Evolutionary conservation across 2,113 vertebrate genomes (phyloP), one percentile per base, ranked within the genome.

Genomic region (Thryonomys swinderianus): DNA sequence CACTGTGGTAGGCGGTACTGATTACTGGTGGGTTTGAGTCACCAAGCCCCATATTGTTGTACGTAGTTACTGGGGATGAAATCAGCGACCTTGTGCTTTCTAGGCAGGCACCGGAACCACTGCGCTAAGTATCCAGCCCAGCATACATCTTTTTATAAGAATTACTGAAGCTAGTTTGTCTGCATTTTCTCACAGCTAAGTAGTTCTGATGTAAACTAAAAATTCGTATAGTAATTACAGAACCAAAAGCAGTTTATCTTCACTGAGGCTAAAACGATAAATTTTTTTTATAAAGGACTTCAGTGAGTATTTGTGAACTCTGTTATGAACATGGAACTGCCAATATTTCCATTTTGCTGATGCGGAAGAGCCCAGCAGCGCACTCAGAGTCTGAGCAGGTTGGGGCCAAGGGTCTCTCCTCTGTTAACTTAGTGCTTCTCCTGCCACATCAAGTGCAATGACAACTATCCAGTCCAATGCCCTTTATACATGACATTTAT

Each of bases 101-200:
- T n/a, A n/a, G n/a, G n/a, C n/a, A n/a, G n/a, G n/a, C n/a, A n/a
- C n/a, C n/a, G n/a, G n/a, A n/a, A n/a, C n/a, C n/a, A n/a, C n/a
- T n/a, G n/a, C n/a, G n/a, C n/a, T n/a, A n/a, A n/a, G n/a, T n/a
- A n/a, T n/a, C n/a, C n/a, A n/a, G n/a, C n/a, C n/a, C n/a, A n/a
- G n/a, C n/a, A n/a, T n/a, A n/a, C n/a, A n/a, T n/a, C 59, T 20
- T 90, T 80, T 89, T 34, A 94, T 23, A 71, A 94, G 82, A 88
- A 69, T 45, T 20, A 79, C 18, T n/a, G 51, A 85, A 87, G 62
- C 59, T 85, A 90, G 61, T 79, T 42, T 85, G 23, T 85, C 23
- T 45, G 18, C 1, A 80, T 30, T 7, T 37, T 84, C 61, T 40
- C 45, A 55, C 23, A 91, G 53, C 61, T 61, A 85, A 57, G 18